Base-by-base conservation (phyloP, 2,797 vertebrate species). In the Hippopotamyrus pictus region DNA sequence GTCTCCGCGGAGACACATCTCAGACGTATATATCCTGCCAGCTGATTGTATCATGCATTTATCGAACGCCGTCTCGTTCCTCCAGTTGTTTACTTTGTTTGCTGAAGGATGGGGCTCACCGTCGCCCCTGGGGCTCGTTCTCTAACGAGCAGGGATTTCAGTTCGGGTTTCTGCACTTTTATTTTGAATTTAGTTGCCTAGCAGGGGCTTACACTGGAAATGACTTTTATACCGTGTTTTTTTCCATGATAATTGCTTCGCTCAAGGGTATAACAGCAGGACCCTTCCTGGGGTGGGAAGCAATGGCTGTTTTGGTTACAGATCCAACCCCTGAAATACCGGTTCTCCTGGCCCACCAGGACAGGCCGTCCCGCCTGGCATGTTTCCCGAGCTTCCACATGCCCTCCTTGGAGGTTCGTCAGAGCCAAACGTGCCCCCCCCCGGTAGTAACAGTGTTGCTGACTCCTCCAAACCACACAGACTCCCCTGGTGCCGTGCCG, bases 151-250 rank as follows among this genome's bases (percentile, higher is more conserved):
- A 44, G 76, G 37, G 4, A 17, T n/a, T 44, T 46, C 41, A 82
- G 37, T 46, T 79, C 3, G 0, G 33, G 5, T 79, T 79, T 82
- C 76, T 19, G 8, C 7, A 82, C 41, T 82, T 82, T 82, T 82
- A 82, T 82, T 82, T 82, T 82, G 76, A 82, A 44, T 82, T 82
- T 46, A 82, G 76, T 82, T 82, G 41, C 76, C 41, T 82, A 46
- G 76, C 76, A 46, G 76, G 76, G 41, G 76, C 76, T 46, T 44
- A 46, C 41, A 82, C 41, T 46, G 37, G 37, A 46, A 22, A 82
- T 82, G 41, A 82, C 76, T 82, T 82, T 82, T 82, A 46, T 82
- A 44, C 7, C 2, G 0, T 11, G 37, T 46, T 46, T 82, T 82
- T 82, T 82, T 82, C 14, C 76, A 46, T 44, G 19, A 82, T 82